These are phyloP conservation scores for Sternotherus odoratus DNA, from an alignment of 2,797 vertebrate genomes.

Conservation along the genomic window DNA sequence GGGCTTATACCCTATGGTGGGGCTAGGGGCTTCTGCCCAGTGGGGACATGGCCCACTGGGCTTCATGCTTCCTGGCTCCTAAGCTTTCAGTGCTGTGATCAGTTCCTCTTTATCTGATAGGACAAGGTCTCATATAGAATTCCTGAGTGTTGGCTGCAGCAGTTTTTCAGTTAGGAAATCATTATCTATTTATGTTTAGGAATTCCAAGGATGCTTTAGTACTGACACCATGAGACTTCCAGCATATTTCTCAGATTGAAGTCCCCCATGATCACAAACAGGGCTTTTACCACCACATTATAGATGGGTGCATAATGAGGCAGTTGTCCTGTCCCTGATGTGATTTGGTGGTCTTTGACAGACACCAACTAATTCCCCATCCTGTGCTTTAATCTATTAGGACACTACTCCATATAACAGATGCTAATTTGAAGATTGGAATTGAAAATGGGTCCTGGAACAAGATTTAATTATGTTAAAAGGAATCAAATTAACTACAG, in stretches of 20 bases:
- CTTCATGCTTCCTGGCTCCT: too few species aligned
- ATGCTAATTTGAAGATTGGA: not conserved
- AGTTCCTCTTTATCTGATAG: not conserved
- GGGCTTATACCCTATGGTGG: too few species aligned
- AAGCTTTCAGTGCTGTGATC: not conserved
- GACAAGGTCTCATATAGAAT: not conserved
- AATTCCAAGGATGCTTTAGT: not conserved
- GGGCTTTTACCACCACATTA: not conserved
- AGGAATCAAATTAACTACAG: not conserved
- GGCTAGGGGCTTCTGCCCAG: too few species aligned
- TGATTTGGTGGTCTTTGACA: not conserved
- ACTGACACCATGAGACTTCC: not conserved
- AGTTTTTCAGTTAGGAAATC: not conserved
- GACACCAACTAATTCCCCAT: not conserved
- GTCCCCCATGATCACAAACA: not conserved
- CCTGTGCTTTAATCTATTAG: not conserved
- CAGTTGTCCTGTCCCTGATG: not conserved
- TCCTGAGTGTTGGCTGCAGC: too few species aligned
- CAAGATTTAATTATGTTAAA: not conserved
- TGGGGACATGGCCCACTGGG: too few species aligned
- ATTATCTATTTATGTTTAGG: not conserved
- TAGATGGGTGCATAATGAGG: not conserved
- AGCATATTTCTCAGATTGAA: not conserved
- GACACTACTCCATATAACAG: not conserved
- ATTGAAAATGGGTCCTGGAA: not conserved